phyloP scores from a whole-genome alignment of 1,140 invertebrate species.

The Diorhabda sublineata region DNA sequence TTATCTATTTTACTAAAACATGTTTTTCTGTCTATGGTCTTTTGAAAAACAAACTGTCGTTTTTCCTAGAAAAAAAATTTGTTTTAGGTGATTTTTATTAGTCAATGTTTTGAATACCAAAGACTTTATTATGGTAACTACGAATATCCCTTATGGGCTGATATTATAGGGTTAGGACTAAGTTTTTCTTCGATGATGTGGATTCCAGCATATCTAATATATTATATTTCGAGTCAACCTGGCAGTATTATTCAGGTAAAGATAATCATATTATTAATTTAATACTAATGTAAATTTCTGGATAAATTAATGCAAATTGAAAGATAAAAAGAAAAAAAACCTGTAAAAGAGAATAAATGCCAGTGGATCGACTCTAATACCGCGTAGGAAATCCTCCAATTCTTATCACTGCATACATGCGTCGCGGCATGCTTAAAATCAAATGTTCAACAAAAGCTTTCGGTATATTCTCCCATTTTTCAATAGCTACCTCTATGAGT shows the following conservation, averaged over 20 bases:
- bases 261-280: background rate
- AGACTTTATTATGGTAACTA: slow-evolving; percentile 65
- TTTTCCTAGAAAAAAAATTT: slow-evolving; percentile 4
- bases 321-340: too few species aligned
- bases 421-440: too few species aligned
- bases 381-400: too few species aligned
- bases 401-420: too few species aligned
- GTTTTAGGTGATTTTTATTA: slow-evolving; percentile 65
- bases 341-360: background rate
- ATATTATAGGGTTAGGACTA: slow-evolving; percentile 66
- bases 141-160: slow-evolving; percentile 70
- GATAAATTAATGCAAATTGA: too few species aligned
- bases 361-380: background rate
- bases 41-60: too few species aligned
- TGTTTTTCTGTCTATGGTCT: too few species aligned
- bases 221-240: slow-evolving; percentile 51
- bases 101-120: slow-evolving; percentile 63
- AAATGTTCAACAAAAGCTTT: too few species aligned
- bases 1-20: too few species aligned
- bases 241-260: slow-evolving; percentile 54
- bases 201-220: slow-evolving; percentile 65
- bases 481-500: too few species aligned
- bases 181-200: slow-evolving; percentile 72
- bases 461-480: too few species aligned
- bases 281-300: too few species aligned